Conservation (phyloP, 1,140 invertebrate genomes). For the Bathynomus jamesi region DNA sequence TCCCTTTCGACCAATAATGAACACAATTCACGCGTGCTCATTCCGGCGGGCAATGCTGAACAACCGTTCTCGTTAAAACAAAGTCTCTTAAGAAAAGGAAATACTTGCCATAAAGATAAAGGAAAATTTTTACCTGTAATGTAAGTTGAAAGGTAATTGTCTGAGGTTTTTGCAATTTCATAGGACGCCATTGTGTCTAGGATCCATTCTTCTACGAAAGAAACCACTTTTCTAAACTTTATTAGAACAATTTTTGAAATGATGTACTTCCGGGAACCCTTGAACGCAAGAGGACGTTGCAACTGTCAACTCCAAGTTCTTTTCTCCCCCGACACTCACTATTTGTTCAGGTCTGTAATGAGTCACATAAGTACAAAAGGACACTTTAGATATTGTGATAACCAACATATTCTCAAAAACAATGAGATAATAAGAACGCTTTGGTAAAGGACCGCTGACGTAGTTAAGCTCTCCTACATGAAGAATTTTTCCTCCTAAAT, state of each 20-base stretch:
- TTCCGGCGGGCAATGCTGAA: background rate
- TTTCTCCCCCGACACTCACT: background rate
- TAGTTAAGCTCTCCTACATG: background rate
- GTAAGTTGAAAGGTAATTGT: background rate
- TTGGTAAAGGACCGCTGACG: background rate
- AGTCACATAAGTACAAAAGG: background rate
- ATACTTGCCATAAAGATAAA: background rate
- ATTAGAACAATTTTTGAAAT: background rate
- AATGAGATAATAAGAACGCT: background rate
- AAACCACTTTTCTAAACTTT: background rate
- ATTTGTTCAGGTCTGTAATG: background rate
- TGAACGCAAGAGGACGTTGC: background rate
- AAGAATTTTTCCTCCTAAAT: background rate
- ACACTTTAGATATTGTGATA: background rate
- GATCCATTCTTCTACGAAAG: background rate
- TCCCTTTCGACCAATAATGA: background rate
- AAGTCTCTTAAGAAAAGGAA: background rate
- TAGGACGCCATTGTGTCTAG: background rate
- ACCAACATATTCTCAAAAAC: background rate
- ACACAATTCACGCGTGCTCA: background rate
- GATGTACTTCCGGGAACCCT: background rate
- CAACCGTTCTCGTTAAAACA: background rate
- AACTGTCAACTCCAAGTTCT: background rate
- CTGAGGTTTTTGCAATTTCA: background rate
- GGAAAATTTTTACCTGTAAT: background rate